phyloP scores from a whole-genome alignment of 2,888 invertebrate genomes.

The Galerucella nymphaeae region DNA sequence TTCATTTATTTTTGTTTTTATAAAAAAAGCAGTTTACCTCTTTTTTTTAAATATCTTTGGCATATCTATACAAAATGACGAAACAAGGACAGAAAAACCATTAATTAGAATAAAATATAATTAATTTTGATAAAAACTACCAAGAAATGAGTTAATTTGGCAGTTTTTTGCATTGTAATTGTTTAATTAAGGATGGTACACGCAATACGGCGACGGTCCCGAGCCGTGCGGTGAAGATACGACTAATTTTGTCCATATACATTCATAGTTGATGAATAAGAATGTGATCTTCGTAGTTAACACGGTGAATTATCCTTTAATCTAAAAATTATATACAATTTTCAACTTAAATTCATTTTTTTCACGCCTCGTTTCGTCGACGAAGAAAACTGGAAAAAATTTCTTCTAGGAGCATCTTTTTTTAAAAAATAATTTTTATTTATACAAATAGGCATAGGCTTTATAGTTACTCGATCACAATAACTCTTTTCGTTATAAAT shows the following conservation, averaged over 20 bases:
- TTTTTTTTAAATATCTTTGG: conserved; percentile 53
- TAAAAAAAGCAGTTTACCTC: conserved; percentile 25
- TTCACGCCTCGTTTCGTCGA: background rate
- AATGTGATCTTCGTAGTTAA: too few relatives aligned
- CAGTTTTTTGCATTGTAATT: too few relatives aligned
- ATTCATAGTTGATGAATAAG: too few relatives aligned
- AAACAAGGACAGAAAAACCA: conserved; percentile 4
- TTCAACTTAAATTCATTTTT: background rate
- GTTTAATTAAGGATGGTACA: too few relatives aligned
- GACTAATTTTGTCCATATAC: too few relatives aligned
- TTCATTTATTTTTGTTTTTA: conserved; percentile 8
- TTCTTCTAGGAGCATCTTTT: conserved; percentile 17
- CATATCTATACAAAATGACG: conserved; percentile 45
- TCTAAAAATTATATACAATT: background rate
- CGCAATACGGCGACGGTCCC: too few relatives aligned
- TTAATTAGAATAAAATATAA: too few relatives aligned
- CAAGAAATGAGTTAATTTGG: too few relatives aligned
- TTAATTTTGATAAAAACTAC: too few relatives aligned
- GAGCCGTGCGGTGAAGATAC: too few relatives aligned
- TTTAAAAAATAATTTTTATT: conserved; percentile 29
- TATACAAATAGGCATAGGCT: conserved; percentile 26
- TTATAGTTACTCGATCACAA: conserved; percentile 31
- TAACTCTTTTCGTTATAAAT: conserved; percentile 16
- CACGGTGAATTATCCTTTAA: too few relatives aligned
- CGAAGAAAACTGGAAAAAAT: conserved; percentile 19